Base-by-base conservation (phyloP, 2,797 vertebrate species). In the Lacerta agilis region DNA sequence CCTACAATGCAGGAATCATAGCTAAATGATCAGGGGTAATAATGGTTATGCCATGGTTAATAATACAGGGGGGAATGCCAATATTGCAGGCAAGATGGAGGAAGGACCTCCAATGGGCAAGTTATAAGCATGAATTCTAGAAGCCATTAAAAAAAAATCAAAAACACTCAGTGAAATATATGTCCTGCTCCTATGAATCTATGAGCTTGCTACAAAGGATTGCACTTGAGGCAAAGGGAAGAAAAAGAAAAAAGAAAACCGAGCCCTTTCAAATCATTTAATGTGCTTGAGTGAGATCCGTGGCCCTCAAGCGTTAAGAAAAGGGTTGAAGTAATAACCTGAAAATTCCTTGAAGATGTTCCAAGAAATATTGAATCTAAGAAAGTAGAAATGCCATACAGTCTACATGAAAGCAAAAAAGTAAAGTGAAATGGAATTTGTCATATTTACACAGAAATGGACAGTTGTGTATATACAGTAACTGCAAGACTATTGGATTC, bases 371-470 rank as follows among this genome's bases (percentile, higher is more conserved):
- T 55, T 76, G 83, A 79, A 86, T 83, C 86, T 82, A 61, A 84
- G 78, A 85, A 87, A 85, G 69, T 27, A 83, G 78, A 78, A 93
- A 89, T 87, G 0, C 7, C 80, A 25, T 5, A 33, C 25, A 66
- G 69, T 3, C 11, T 81, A 49, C 86, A 49, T 73, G 4, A 49
- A 75, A 82, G 2, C 2, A 79, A 38, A 86, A 41, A 43, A 11
- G 41, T 11, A 64, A 38, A 86, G 17, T 85, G 82, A 85, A 86
- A 86, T 89, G 61, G 33, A 86, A 81, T 67, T 66, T 89, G 88
- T 85, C 88, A 89, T 89, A 89, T 89, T 89, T 89, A 80, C 83
- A 86, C 78, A 89, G 79, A 85, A 89, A 86, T 38, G 43, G 87
- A 85, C 78, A 89, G 83, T 85, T 89, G 55, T 85, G 43, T 85